These are phyloP conservation scores for Saimiri boliviensis DNA, from an alignment of 2,113 vertebrate species.

Conservation along the genomic window DNA sequence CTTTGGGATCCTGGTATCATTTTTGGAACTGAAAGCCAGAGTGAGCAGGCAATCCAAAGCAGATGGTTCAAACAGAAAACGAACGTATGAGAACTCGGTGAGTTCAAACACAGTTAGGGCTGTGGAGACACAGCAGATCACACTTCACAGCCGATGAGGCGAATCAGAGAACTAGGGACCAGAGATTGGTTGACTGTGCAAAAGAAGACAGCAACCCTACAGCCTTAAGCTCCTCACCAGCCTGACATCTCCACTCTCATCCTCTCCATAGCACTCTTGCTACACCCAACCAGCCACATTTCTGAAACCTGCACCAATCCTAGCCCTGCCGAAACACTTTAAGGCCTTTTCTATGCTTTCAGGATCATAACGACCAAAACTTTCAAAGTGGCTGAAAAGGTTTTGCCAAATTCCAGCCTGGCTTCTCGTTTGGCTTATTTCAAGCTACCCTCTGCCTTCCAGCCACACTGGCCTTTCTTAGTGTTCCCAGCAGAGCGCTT, in stretches of 20 bases:
- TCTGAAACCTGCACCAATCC: not conserved
- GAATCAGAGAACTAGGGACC: not conserved
- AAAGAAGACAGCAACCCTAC: not conserved
- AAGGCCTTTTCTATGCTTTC: not conserved
- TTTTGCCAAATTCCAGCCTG: not conserved
- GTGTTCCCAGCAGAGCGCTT: not conserved
- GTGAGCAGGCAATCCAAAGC: not conserved
- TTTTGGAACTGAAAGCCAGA: conserved; percentile 10
- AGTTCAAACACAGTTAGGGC: not conserved
- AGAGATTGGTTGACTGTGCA: too few relatives aligned
- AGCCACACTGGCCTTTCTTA: too few relatives aligned
- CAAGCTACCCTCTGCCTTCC: not conserved
- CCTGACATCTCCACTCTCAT: rapidly evolving
- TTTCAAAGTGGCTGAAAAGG: not conserved
- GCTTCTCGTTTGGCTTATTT: not conserved
- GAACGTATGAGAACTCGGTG: not conserved
- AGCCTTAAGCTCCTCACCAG: not conserved
- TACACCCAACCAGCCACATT: not conserved
- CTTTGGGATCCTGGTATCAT: not conserved
- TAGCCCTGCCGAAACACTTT: not conserved
- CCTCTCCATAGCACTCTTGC: rapidly evolving
- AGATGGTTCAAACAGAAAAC: not conserved
- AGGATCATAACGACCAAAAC: not conserved
- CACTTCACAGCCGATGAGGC: not conserved
- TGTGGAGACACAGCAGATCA: not conserved